Percentiles rank a stretch among this genome's conserved stretches.
phyloP scores from a whole-genome alignment of 2,797 vertebrate species.

The Oryzias dopingdopingensis region DNA sequence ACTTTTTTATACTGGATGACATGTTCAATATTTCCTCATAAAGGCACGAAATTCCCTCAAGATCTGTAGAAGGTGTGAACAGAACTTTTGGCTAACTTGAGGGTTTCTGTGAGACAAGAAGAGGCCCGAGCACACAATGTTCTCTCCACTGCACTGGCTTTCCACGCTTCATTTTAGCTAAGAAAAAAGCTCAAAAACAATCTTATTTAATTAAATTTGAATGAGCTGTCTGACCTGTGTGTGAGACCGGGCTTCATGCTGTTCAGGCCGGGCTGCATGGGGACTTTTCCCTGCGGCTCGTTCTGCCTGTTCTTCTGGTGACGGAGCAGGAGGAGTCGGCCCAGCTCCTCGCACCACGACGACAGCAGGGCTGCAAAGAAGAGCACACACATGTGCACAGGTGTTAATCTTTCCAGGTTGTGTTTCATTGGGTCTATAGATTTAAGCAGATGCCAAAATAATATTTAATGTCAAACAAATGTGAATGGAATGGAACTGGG shows the following conservation, averaged over 20 bases:
- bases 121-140: constrained; percentile 67
- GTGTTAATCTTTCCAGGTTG: constrained; percentile 14
- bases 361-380: constrained; percentile 88
- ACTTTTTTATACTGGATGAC: constrained; percentile 55
- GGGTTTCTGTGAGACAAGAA: constrained; percentile 21
- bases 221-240: constrained; percentile 84
- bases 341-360: constrained; percentile 99
- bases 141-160: constrained; percentile 37
- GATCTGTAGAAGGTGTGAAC: constrained; percentile 51
- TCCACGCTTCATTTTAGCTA: constrained; percentile 9
- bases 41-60: constrained; percentile 56
- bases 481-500: not conserved
- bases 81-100: constrained; percentile 48
- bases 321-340: constrained; percentile 95
- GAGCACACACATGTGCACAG: constrained; percentile 20
- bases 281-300: constrained; percentile 93
- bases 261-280: constrained; percentile 98
- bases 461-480: constrained; percentile 1
- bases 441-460: constrained; percentile 2
- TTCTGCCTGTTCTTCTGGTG: constrained; percentile 99
- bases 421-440: constrained; percentile 1
- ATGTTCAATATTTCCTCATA: constrained; percentile 69
- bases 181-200: too few species aligned
- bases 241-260: constrained; percentile 99
- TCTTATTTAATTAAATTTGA: too few species aligned